Evolutionary conservation across 2,888 invertebrate genomes (phyloP), one percentile per base, ranked within the genome.

Genomic region (Calliphora vomitoria): DNA sequence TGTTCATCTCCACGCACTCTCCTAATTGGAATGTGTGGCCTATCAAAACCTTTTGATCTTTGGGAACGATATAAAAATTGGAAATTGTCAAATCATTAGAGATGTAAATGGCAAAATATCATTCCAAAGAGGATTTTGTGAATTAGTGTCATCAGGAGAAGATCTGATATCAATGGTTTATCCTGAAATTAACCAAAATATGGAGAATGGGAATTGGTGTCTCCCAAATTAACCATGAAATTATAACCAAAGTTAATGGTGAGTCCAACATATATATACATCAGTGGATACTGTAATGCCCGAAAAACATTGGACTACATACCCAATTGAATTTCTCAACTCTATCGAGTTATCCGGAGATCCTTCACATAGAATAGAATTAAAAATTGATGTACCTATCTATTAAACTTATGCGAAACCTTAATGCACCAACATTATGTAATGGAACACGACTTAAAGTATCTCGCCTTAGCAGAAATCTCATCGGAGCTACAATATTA

Each of bases 261-360:
- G 38, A 38, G 1, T 64, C 64, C 0, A 38, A 3, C 2, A n/a
- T n/a, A 31, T 69, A 31, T 50, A 53, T 18, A 25, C 0, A 15
- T 53, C 82, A 35, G 18, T 82, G 13, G 83, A 84, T 55, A 82
- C 18, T 20, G 55, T 74, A 11, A 20, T 82, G 50, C 1, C 0
- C 5, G 66, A 74, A 38, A 62, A 74, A 25, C 50, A 60, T 0
- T 47, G 62, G 3, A 66, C 69, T 5, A 71, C 69, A 15, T 81
- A 72, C 20, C 64, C 82, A 13, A 20, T 60, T 6, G 80, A 86
- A n/a, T 86, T 87, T 64, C 76, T 87, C 8, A 84, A 75, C 38
- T 68, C 75, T 20, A 31, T 75, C 11, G 82, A 82, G 13, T 35
- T 69, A 25, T 55, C 82, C n/a, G 75, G 82, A n/a, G 53, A 75